Percentiles rank a stretch among this genome's conserved stretches.
Evolutionary conservation across 2,113 vertebrate genomes (phyloP).

Genomic region (Mola mola): DNA sequence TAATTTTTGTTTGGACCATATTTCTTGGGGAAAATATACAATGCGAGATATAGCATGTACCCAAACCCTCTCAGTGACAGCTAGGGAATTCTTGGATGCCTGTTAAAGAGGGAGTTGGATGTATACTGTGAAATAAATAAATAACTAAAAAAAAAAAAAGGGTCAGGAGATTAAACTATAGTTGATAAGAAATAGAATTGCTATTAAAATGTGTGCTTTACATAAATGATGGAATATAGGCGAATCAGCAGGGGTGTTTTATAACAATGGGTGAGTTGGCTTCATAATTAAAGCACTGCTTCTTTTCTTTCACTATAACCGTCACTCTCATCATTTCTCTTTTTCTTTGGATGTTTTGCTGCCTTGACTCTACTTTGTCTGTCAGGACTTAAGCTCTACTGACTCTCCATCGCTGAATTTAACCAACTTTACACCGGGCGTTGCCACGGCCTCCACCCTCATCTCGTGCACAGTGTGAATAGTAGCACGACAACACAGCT

Average conservation of each 20-base stretch:
- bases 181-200: constrained; percentile 7
- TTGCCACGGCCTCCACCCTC: too few relatives aligned
- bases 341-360: constrained; percentile 31
- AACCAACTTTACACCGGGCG: too few relatives aligned
- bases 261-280: constrained; percentile 32
- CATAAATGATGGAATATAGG: constrained; percentile 11
- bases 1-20: not conserved
- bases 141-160: too few relatives aligned
- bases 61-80: constrained; percentile 6
- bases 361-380: constrained; percentile 18
- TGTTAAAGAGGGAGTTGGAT: too few relatives aligned
- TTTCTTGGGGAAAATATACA: too few relatives aligned
- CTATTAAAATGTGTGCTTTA: constrained; percentile 6
- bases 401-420: constrained; percentile 42
- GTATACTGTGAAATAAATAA: too few relatives aligned
- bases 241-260: constrained; percentile 34
- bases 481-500: constrained; percentile 73
- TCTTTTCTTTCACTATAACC: constrained; percentile 17
- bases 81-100: constrained; percentile 5
- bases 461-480: too few relatives aligned
- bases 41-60: not conserved
- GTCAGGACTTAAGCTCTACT: constrained; percentile 19
- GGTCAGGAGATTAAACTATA: constrained; percentile 12
- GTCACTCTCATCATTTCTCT: constrained; percentile 4
- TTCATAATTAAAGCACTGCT: constrained; percentile 40